Conservation (phyloP, 2,888 invertebrate genomes). For the Drosophila gaucha region DNA sequence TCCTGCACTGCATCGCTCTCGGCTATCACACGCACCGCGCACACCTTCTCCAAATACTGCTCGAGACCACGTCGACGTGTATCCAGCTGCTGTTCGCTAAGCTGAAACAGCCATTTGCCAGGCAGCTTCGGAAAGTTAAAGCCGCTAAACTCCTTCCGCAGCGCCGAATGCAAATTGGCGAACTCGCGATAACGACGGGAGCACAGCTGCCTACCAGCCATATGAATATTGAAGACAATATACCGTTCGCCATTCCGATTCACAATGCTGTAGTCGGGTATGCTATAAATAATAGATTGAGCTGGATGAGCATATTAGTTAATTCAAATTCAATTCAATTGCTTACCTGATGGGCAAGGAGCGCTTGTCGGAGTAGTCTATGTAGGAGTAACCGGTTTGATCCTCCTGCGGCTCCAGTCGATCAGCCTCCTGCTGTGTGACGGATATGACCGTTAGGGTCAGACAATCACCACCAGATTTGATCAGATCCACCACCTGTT, state of each 20-base stretch:
- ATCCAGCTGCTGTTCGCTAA: conserved; percentile 99
- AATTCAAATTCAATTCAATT: too few species aligned
- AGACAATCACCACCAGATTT: conserved; percentile 99
- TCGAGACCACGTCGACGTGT: conserved; percentile 97
- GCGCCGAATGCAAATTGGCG: conserved; percentile 92
- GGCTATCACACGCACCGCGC: conserved; percentile 98
- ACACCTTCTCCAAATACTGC: conserved; percentile 98
- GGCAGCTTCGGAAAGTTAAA: conserved; percentile 99
- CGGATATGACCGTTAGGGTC: conserved; percentile 97
- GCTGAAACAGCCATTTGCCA: conserved; percentile 98
- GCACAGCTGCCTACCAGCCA: conserved; percentile 99
- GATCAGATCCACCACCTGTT: conserved; percentile 99
- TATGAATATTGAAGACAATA: conserved; percentile 98
- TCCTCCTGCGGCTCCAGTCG: conserved; percentile 94
- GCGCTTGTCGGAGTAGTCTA: conserved; percentile 97
- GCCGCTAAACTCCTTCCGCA: conserved; percentile 97
- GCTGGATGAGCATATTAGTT: too few species aligned
- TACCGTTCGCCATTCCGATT: conserved; percentile 95
- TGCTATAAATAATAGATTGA: conserved; percentile 85
- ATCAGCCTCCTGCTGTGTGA: conserved; percentile 95
- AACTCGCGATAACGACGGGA: conserved; percentile 98
- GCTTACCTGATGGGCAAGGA: conserved; percentile 89
- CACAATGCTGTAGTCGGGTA: conserved; percentile 97
- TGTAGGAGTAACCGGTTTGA: conserved; percentile 89
- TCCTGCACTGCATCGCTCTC: conserved; percentile 99